phyloP scores from a whole-genome alignment of 2,797 vertebrate species.

The Cynopterus sphinx region DNA sequence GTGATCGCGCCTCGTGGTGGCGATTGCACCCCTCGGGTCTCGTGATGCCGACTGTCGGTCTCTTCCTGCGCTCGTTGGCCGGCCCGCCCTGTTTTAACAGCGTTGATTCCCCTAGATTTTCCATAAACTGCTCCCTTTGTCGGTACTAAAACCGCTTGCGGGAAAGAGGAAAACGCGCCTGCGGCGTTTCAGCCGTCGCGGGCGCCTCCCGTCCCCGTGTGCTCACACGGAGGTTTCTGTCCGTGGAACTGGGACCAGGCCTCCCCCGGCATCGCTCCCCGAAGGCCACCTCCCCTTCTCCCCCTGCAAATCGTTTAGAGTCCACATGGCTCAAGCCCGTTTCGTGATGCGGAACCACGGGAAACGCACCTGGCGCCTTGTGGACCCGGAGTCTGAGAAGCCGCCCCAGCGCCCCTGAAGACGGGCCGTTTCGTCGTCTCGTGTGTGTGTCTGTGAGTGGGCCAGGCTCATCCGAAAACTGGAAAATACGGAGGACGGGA shows the following conservation, averaged over 20 bases:
- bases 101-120: not conserved
- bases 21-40: not conserved
- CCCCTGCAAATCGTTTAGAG: not conserved
- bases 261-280: not conserved
- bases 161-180: not conserved
- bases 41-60: not conserved
- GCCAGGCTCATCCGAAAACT: not conserved
- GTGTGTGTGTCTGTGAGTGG: not conserved
- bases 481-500: not conserved
- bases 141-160: not conserved
- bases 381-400: not conserved
- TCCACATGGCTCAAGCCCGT: rapidly evolving
- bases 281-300: not conserved
- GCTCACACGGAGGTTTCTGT: not conserved
- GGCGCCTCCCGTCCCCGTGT: not conserved
- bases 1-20: rapidly evolving
- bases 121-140: not conserved
- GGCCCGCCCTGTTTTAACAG: not conserved
- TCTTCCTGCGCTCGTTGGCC: not conserved
- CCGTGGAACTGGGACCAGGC: not conserved
- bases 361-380: rapidly evolving
- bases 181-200: rapidly evolving
- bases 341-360: rapidly evolving
- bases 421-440: rapidly evolving
- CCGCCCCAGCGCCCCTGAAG: not conserved